These are phyloP conservation scores for Amphiprion ocellaris DNA, from an alignment of 2,113 vertebrate species.

Conservation along the genomic window DNA sequence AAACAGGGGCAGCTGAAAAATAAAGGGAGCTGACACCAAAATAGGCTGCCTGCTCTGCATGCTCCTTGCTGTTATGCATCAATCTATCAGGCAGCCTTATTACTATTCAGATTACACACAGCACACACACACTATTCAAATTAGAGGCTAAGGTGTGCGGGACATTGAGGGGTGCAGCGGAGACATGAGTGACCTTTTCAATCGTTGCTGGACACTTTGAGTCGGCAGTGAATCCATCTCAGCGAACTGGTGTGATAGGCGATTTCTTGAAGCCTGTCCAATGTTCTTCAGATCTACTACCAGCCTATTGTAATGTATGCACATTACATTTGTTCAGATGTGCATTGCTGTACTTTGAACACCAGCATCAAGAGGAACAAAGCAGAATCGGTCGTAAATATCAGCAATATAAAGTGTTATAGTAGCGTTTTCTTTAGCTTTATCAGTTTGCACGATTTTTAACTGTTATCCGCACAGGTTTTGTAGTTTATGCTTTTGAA, in stretches of 20 bases:
- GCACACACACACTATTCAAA: constrained; percentile 79
- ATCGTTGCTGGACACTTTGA: constrained; percentile 74
- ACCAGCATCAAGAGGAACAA: too few species aligned
- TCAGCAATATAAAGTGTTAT: too few species aligned
- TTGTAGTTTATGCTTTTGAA: too few species aligned
- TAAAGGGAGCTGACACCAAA: constrained; percentile 71
- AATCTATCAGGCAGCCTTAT: constrained; percentile 84
- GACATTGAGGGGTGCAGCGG: constrained; percentile 55
- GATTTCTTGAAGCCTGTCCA: constrained; percentile 76
- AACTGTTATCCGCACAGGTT: too few species aligned
- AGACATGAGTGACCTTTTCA: constrained; percentile 80
- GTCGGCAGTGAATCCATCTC: constrained; percentile 81
- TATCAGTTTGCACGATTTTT: too few species aligned
- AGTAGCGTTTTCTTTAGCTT: too few species aligned
- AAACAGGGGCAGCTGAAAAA: constrained; percentile 48
- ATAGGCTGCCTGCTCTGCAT: constrained; percentile 70
- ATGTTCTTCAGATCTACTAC: constrained; percentile 69
- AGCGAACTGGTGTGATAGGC: constrained; percentile 78
- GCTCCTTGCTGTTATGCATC: constrained; percentile 84
- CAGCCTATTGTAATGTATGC: constrained; percentile 72
- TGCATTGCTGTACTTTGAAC: constrained; percentile 5
- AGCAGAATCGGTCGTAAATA: too few species aligned
- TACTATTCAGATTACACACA: constrained; percentile 82
- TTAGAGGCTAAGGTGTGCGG: constrained; percentile 57
- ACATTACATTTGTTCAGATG: constrained; percentile 69